A percentile compares a stretch with the other conserved stretches of the same genome.
Evolutionary conservation across 1,140 invertebrate species (phyloP).

Genomic region (Dufourea novaeangliae): DNA sequence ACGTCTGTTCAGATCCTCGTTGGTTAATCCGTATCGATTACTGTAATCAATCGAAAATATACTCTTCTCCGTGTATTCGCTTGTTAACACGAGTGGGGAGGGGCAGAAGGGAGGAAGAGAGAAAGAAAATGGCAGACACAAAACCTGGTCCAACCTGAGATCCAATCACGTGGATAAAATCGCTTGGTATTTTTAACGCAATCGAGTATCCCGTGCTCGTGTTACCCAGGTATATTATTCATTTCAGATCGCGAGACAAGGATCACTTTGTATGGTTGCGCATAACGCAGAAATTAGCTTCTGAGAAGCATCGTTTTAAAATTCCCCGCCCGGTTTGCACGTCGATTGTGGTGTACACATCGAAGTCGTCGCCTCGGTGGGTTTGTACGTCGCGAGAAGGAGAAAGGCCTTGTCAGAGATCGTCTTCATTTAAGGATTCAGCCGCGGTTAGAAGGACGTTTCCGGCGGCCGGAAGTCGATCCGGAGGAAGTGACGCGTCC

Average conservation of each 20-base stretch:
- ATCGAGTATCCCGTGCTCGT: too few species aligned
- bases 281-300: background rate
- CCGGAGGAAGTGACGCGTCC: slow-evolving; percentile 68
- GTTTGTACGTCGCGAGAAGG: slow-evolving; percentile 16
- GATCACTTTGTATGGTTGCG: background rate
- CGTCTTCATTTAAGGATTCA: slow-evolving; percentile 75
- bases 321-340: slow-evolving; percentile 27
- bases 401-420: slow-evolving; percentile 48
- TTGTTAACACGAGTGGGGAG: too few species aligned
- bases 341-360: slow-evolving; percentile 16
- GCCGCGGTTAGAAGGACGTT: slow-evolving; percentile 73
- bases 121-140: too few species aligned
- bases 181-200: background rate
- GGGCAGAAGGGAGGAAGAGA: too few species aligned
- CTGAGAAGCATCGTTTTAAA: slow-evolving; percentile 29
- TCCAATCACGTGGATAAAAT: background rate
- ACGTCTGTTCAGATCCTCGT: slow-evolving; percentile 91
- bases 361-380: background rate
- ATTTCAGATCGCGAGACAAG: background rate
- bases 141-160: too few species aligned
- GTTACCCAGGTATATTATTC: background rate
- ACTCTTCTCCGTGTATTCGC: background rate
- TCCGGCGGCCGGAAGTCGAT: slow-evolving; percentile 76
- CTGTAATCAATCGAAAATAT: slow-evolving; percentile 80
- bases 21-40: slow-evolving; percentile 90